Evolutionary conservation across 2,888 invertebrate genomes (phyloP), one percentile per base, ranked within the genome.

Genomic region (Maniola hyperantus): DNA sequence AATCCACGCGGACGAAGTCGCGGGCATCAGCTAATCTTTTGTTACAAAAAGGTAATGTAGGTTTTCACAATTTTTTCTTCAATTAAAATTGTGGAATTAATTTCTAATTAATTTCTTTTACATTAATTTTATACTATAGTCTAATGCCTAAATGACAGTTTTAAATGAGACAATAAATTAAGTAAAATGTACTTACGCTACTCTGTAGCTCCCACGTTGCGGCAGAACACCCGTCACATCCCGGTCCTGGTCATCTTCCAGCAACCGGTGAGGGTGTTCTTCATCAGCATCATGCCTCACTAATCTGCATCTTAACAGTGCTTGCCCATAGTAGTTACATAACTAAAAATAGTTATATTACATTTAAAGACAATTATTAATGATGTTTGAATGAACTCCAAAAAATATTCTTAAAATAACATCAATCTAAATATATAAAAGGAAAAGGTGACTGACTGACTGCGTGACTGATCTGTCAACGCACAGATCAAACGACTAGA

Each of bases 251-350:
- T 93, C 94, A 42, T 94, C 94, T 71, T 95, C 95, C 0, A 96
- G 94, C 59, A 97, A 84, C 75, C 95, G 94, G 83, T 97, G 97
- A 0, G 96, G 95, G 79, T 95, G 95, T 67, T 93, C 92, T 0
- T 93, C 84, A 0, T 81, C 77, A 26, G 89, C 93, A 68, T 94
- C 93, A 2, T 92, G 88, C 75, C 96, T 96, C 63, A 95, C 96
- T 55, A 97, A 85, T 11, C 94, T 94, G 79, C 96, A 97, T 34
- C 95, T 93, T 59, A 97, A 94, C 13, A 95, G 83, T 0, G 95
- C 96, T 57, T 88, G 88, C 0, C 93, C 94, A 7, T 55, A 69
- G 71, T 82, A 90, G 73, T 91, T 85, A 15, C 82, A 74, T 15
- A 92, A 73, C 91, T 91, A 55, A 61, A 61, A 26, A 42, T 62